Percentiles rank a stretch among this genome's conserved stretches.
These are phyloP conservation scores for Brienomyrus longianalis DNA, from an alignment of 2,113 vertebrate species.

Conservation along the genomic window DNA sequence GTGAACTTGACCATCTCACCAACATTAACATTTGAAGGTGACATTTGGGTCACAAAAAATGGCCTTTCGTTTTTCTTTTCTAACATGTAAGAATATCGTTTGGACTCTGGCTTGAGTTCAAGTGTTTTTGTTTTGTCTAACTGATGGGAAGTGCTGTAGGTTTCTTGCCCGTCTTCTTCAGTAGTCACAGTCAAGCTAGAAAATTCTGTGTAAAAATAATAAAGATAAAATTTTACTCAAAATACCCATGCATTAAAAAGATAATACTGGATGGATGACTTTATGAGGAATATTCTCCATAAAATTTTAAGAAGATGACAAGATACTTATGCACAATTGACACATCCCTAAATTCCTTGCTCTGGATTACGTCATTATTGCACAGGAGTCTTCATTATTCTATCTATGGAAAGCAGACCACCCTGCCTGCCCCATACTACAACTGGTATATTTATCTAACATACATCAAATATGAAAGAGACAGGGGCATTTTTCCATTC, in stretches of 20 bases:
- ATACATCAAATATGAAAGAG: constrained; percentile 16
- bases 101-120: constrained; percentile 81
- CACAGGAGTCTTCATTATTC: neutral
- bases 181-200: constrained; percentile 74
- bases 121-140: constrained; percentile 78
- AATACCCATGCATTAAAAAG: constrained; percentile 18
- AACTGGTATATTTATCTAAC: neutral
- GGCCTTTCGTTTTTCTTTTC: constrained; percentile 71
- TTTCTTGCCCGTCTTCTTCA: constrained; percentile 71
- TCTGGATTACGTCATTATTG: neutral
- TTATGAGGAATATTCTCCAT: neutral
- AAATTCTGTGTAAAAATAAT: constrained; percentile 76
- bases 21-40: constrained; percentile 54
- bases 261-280: neutral
- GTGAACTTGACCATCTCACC: constrained; percentile 74
- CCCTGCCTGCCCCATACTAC: neutral
- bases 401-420: neutral
- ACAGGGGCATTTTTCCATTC: constrained; percentile 15
- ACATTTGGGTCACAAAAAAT: constrained; percentile 69
- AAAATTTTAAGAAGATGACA: neutral
- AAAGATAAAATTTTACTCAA: constrained; percentile 49
- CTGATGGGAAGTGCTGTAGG: constrained; percentile 68
- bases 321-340: neutral
- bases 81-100: constrained; percentile 65
- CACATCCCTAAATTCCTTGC: neutral